Percentiles rank a stretch among this genome's conserved stretches.
Evolutionary conservation across 2,113 vertebrate species (phyloP).

Genomic region (Brevimyrus niger): DNA sequence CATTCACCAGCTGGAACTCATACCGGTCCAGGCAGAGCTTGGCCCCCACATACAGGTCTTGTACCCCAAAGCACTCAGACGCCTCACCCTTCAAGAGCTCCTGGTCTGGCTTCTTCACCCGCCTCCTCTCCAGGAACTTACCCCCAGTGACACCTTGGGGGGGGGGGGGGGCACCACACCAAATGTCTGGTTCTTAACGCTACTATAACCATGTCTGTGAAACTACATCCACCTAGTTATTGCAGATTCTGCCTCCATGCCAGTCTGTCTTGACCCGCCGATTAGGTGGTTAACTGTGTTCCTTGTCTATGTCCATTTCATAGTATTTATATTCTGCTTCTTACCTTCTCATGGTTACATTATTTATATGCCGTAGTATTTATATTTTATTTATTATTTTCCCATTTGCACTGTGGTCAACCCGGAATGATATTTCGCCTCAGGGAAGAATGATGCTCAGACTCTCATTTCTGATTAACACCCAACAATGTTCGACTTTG

Average conservation of each 20-base stretch:
- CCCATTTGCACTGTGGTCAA: not conserved
- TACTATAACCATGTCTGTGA: not conserved
- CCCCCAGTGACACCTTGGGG: constrained; percentile 69
- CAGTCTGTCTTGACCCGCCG: not conserved
- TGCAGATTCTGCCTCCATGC: not conserved
- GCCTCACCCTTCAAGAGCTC: constrained; percentile 73
- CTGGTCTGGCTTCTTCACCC: constrained; percentile 79
- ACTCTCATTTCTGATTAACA: not conserved
- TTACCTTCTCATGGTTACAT: too few species aligned
- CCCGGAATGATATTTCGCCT: not conserved
- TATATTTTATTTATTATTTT: too few species aligned
- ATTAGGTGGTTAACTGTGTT: not conserved
- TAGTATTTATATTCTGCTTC: too few species aligned
- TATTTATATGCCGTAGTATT: too few species aligned
- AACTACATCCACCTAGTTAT: not conserved
- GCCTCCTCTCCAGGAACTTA: constrained; percentile 72
- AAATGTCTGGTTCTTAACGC: not conserved
- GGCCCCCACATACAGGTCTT: constrained; percentile 77
- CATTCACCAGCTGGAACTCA: constrained; percentile 68
- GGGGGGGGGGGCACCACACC: constrained; percentile 12
- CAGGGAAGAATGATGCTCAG: not conserved
- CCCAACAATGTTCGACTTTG: not conserved
- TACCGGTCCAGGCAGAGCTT: constrained; percentile 66
- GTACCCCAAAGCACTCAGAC: constrained; percentile 69
- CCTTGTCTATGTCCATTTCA: not conserved